These are phyloP conservation scores for Anas platyrhynchos DNA, from an alignment of 2,113 vertebrate species.

Conservation along the genomic window DNA sequence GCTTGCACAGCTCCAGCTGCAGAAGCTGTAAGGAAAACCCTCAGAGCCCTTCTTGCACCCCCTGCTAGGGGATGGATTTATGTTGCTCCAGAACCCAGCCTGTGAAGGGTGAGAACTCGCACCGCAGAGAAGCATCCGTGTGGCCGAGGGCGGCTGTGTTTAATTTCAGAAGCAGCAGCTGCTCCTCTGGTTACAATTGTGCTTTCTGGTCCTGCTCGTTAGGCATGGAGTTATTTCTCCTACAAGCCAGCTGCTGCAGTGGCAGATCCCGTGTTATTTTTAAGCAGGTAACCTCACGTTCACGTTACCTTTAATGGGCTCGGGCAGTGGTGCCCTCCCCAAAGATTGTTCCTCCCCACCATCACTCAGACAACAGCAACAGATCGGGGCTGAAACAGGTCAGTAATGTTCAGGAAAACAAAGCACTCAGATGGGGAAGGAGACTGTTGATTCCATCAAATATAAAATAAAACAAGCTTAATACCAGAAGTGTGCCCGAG, in stretches of 20 bases:
- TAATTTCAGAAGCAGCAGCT: background rate
- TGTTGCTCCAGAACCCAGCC: background rate
- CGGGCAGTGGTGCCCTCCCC: background rate
- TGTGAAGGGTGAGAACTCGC: background rate
- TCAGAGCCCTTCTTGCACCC: background rate
- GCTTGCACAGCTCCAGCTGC: background rate
- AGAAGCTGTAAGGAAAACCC: background rate
- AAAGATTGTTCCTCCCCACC: background rate
- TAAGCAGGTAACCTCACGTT: background rate
- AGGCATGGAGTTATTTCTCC: background rate
- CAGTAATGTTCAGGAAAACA: background rate
- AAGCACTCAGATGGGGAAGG: background rate
- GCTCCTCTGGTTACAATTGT: background rate
- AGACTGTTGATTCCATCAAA: background rate
- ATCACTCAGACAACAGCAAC: background rate
- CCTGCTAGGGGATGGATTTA: background rate
- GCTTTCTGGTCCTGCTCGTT: background rate
- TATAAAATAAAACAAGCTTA: background rate
- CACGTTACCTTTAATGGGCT: background rate
- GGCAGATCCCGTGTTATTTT: background rate
- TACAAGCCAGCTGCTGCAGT: background rate
- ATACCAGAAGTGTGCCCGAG: background rate
- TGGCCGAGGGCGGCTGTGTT: background rate
- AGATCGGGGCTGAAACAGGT: background rate
- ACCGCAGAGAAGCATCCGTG: background rate